Percentiles rank a stretch among this genome's conserved stretches.
Evolutionary conservation across 2,888 invertebrate genomes (phyloP).

Genomic region (Leptinotarsa haldemani): DNA sequence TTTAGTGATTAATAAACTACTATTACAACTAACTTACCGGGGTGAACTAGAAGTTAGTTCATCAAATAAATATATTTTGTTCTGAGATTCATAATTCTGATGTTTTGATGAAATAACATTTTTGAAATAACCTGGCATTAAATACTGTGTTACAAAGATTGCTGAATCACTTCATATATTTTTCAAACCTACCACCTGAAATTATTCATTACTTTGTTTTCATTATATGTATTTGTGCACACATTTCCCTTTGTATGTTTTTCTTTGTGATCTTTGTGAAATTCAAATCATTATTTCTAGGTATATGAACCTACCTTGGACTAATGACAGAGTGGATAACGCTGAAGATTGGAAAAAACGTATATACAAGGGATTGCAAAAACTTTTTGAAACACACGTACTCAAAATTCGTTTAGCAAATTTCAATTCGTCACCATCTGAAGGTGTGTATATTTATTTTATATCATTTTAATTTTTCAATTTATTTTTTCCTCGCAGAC

Average conservation of each 20-base stretch:
- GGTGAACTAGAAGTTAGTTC: too few relatives aligned
- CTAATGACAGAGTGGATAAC: slow-evolving; percentile 28
- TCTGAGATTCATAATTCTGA: too few relatives aligned
- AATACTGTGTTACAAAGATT: too few relatives aligned
- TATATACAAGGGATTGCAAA: slow-evolving; percentile 71
- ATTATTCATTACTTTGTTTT: too few relatives aligned
- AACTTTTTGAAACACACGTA: slow-evolving; percentile 74
- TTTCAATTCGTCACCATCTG: background rate
- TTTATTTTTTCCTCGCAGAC: too few relatives aligned
- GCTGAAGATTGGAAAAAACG: slow-evolving; percentile 70
- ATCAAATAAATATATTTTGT: too few relatives aligned
- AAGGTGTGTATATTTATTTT: slow-evolving; percentile 1
- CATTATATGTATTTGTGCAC: background rate
- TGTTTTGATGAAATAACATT: too few relatives aligned
- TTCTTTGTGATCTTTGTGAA: background rate
- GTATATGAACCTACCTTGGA: slow-evolving; percentile 8
- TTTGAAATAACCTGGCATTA: too few relatives aligned
- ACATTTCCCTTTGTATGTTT: background rate
- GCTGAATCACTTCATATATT: too few relatives aligned
- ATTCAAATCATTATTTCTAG: slow-evolving; percentile 9
- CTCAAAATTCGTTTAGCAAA: slow-evolving; percentile 67
- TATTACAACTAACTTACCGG: too few relatives aligned
- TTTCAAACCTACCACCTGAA: too few relatives aligned
- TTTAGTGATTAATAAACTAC: too few relatives aligned
- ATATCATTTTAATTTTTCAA: background rate